A percentile compares a stretch with the other conserved stretches of the same genome.
Evolutionary conservation across 2,888 invertebrate genomes (phyloP).

Genomic region (Lycaena phlaeas): DNA sequence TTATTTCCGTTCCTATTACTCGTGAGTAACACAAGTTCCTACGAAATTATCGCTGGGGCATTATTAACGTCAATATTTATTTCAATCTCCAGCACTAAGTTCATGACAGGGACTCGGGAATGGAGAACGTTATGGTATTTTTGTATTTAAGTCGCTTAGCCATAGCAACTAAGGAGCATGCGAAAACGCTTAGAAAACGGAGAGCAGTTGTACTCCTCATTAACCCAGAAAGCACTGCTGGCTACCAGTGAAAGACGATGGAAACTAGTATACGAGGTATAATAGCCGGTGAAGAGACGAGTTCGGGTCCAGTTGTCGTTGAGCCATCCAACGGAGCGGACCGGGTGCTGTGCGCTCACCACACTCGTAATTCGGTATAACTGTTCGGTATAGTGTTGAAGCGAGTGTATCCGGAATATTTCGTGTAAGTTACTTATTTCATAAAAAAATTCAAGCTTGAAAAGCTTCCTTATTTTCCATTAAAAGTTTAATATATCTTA

Average conservation of each 20-base stretch:
- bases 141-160: no score
- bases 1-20: no score
- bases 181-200: slow-evolving; percentile 66
- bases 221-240: slow-evolving; percentile 64
- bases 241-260: slow-evolving; percentile 65
- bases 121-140: no score
- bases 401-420: slow-evolving; percentile 20
- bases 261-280: slow-evolving; percentile 65
- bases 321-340: slow-evolving; percentile 20
- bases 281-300: slow-evolving; percentile 37
- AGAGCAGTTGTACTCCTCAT: slow-evolving; percentile 55
- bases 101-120: no score
- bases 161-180: slow-evolving; percentile 47
- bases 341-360: slow-evolving; percentile 16
- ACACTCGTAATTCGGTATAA: slow-evolving; percentile 12
- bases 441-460: no score
- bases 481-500: no score
- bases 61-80: no score
- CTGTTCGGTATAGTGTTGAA: slow-evolving; percentile 24
- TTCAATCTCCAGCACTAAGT: no score
- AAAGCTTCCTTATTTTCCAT: no score
- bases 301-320: slow-evolving; percentile 24
- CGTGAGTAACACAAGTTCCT: no score
- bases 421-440: slow-evolving; percentile 19
- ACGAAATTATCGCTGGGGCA: no score